Percentiles rank a stretch among this genome's conserved stretches.
Evolutionary conservation across 2,113 vertebrate species (phyloP).

Genomic region (Laticauda colubrina): DNA sequence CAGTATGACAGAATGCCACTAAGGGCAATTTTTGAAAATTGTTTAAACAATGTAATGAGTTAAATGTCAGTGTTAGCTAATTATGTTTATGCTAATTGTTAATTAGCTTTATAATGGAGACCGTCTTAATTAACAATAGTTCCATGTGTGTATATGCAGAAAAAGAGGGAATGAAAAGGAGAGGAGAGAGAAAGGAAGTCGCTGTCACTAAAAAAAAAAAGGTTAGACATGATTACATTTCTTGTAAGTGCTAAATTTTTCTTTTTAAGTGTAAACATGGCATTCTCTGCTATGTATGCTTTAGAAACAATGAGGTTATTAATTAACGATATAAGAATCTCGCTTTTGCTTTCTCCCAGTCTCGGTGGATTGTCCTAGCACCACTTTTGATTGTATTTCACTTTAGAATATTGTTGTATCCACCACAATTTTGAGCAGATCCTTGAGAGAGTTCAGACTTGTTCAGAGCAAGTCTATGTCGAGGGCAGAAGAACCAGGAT

Average conservation of each 20-base stretch:
- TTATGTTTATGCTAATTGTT: conserved; percentile 99
- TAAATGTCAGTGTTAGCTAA: conserved; percentile 95
- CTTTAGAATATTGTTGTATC: not conserved
- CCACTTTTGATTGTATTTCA: not conserved
- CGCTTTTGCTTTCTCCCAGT: conserved; percentile 28
- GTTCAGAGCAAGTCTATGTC: not conserved
- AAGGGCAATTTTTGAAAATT: conserved; percentile 93
- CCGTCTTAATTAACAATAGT: conserved; percentile 96
- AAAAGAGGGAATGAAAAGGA: conserved; percentile 49
- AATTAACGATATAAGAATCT: conserved; percentile 28
- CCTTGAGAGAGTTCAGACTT: conserved; percentile 10
- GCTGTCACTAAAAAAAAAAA: conserved; percentile 73
- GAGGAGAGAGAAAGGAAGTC: conserved; percentile 31
- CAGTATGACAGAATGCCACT: conserved; percentile 84
- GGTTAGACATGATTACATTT: conserved; percentile 72
- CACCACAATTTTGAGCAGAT: not conserved
- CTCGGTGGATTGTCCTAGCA: conserved; percentile 20
- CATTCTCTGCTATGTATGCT: conserved; percentile 9
- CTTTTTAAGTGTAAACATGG: conserved; percentile 21
- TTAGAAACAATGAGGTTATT: conserved; percentile 47
- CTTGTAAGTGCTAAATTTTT: conserved; percentile 76
- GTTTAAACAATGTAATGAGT: conserved; percentile 94
- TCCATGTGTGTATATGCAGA: conserved; percentile 51
- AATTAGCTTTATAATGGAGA: conserved; percentile 94
- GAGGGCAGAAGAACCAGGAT: not conserved